Percentiles rank a stretch among this genome's conserved stretches.
Evolutionary conservation across 2,888 invertebrate species (phyloP).

Genomic region (Acrocera orbiculus): DNA sequence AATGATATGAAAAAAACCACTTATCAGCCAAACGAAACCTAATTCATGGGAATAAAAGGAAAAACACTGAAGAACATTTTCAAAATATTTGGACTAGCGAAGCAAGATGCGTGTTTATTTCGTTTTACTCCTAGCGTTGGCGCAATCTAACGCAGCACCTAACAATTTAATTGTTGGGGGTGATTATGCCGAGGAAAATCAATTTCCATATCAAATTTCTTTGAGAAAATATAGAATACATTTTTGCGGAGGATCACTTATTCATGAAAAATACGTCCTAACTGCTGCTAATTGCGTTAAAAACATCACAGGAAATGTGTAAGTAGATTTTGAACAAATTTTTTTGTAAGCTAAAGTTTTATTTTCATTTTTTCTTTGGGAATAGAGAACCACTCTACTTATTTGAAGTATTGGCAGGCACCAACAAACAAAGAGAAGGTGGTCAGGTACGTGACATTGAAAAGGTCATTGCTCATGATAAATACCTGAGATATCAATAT

Average conservation of each 20-base stretch:
- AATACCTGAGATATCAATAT: constrained; percentile 17
- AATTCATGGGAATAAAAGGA: no score
- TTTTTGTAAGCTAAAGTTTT: no score
- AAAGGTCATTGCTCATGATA: constrained; percentile 18
- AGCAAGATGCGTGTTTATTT: no score
- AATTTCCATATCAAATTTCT: constrained; percentile 27
- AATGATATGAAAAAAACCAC: no score
- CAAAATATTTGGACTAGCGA: no score
- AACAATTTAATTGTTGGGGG: constrained; percentile 24
- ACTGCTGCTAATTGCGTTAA: constrained; percentile 23
- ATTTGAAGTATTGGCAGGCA: constrained; percentile 21
- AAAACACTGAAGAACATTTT: no score
- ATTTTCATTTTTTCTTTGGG: neutral
- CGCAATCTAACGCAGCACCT: no score
- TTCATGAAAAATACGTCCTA: constrained; percentile 14
- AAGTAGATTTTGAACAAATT: constrained; percentile 13
- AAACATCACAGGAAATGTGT: no score
- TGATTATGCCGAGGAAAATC: constrained; percentile 18
- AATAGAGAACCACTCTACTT: constrained; percentile 20
- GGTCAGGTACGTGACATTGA: constrained; percentile 19
- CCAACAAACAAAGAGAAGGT: constrained; percentile 19
- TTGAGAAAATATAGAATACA: constrained; percentile 19
- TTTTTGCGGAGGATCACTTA: constrained; percentile 18
- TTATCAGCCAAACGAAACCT: no score
- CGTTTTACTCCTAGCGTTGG: no score